A percentile compares a stretch with the other conserved stretches of the same genome.
These are phyloP conservation scores for Drosophila ambigua DNA, from an alignment of 1,140 invertebrate genomes.

Conservation along the genomic window DNA sequence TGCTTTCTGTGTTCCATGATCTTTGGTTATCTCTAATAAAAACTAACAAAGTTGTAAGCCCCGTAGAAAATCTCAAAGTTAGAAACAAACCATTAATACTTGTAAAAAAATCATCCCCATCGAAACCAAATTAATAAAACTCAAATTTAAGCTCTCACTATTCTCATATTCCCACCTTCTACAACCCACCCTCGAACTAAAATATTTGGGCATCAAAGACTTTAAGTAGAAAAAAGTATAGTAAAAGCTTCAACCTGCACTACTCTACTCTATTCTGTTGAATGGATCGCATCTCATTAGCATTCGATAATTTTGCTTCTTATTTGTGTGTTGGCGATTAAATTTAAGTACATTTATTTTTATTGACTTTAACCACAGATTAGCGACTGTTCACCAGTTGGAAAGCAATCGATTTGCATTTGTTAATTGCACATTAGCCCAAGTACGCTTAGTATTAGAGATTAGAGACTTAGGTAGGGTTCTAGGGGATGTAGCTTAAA, in stretches of 20 bases:
- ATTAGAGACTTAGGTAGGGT: conserved; percentile 32
- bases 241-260: conserved; percentile 42
- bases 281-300: conserved; percentile 68
- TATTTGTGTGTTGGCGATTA: conserved; percentile 19
- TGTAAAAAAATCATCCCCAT: no score
- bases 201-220: no score
- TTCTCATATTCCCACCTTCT: no score
- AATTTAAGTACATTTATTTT: conserved; percentile 52
- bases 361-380: neutral
- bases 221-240: no score
- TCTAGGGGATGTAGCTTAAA: conserved; percentile 29
- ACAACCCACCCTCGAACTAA: no score
- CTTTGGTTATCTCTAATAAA: no score
- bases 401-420: conserved; percentile 26
- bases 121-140: no score
- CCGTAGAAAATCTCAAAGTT: no score
- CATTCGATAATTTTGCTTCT: conserved; percentile 64
- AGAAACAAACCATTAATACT: no score
- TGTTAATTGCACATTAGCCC: conserved; percentile 12
- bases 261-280: conserved; percentile 24
- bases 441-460: conserved; percentile 22
- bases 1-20: no score
- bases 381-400: conserved; percentile 25
- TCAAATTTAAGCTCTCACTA: no score
- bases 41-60: no score